phyloP scores from a whole-genome alignment of 2,113 vertebrate species.

The Tamias sibiricus region DNA sequence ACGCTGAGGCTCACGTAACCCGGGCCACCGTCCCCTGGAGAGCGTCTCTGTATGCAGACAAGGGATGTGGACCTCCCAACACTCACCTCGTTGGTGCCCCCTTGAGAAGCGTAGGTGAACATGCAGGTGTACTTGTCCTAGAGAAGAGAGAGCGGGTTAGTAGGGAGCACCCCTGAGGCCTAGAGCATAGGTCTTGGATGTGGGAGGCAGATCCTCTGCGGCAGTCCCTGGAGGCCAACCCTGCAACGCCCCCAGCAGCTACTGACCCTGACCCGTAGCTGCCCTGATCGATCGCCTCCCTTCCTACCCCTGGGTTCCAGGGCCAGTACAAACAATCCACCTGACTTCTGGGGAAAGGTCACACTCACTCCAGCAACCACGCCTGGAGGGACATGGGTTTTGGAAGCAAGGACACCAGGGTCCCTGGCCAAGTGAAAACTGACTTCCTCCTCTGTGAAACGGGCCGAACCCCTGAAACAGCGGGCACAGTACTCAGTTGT shows the following conservation, averaged over 20 bases:
- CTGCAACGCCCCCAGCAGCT: not conserved
- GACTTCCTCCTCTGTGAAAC: not conserved
- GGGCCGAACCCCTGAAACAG: not conserved
- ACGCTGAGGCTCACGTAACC: not conserved
- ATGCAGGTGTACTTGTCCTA: conserved; percentile 91
- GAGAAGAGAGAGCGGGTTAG: not conserved
- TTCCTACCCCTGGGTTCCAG: not conserved
- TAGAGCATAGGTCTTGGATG: no score
- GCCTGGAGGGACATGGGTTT: not conserved
- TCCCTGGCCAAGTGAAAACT: not conserved
- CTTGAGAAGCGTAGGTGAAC: conserved; percentile 97
- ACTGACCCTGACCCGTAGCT: no score
- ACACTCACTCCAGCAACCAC: not conserved
- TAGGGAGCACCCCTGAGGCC: no score
- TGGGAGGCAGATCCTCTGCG: not conserved
- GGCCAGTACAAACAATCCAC: not conserved
- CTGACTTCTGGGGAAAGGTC: not conserved
- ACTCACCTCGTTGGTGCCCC: conserved; percentile 97
- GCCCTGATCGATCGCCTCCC: not conserved
- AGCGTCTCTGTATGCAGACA: fast-evolving
- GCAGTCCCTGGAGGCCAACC: not conserved
- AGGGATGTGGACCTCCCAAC: fast-evolving
- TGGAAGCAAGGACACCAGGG: not conserved
- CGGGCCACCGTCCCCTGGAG: not conserved
- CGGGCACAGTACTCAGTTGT: no score